Base-by-base conservation (phyloP, 2,888 invertebrate genomes). In the Gastrophysa polygoni region DNA sequence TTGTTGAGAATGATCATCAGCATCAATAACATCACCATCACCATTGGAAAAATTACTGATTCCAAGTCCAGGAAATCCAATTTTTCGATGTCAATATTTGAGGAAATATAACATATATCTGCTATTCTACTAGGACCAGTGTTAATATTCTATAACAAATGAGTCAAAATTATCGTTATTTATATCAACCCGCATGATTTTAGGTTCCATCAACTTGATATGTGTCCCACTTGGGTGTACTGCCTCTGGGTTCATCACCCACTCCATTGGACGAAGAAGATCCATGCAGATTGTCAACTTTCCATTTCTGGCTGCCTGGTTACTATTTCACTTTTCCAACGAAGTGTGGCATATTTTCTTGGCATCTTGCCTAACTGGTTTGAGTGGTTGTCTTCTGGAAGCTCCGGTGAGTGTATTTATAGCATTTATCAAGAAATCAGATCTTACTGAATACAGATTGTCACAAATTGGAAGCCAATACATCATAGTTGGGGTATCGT, bases 151-250 rank as follows among this genome's bases (percentile, higher is more conserved):
- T n/a, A n/a, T n/a, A n/a, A n/a, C n/a, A n/a, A n/a, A n/a, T n/a
- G n/a, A n/a, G n/a, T n/a, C n/a, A n/a, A n/a, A n/a, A n/a, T n/a
- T n/a, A n/a, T n/a, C 3, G 4, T 2, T 24, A 54, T 16, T 8
- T 14, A 6, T 8, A 4, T 18, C 3, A 4, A 3, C 7, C 18
- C 8, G 18, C 11, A n/a, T 8, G 49, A 18, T 73, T 74, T 56
- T 55, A 77, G 93, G 92, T 82, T 93, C 93, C 16, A 87, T 92
- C 54, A 92, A 91, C 77, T 82, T 91, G 64, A 91, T 93, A 68
- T 87, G 90, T 69, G 93, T 93, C 14, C 93, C 93, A 0, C 66
- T 93, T 56, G 93, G 93, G 1, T 92, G 92, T 71, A 82, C 92
- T 6, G 79, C 90, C 51, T 93, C 92, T 0, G 93, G 93, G 0